Evolutionary conservation across 2,797 vertebrate genomes (phyloP).

Genomic region (Philypnodon macrostomus): DNA sequence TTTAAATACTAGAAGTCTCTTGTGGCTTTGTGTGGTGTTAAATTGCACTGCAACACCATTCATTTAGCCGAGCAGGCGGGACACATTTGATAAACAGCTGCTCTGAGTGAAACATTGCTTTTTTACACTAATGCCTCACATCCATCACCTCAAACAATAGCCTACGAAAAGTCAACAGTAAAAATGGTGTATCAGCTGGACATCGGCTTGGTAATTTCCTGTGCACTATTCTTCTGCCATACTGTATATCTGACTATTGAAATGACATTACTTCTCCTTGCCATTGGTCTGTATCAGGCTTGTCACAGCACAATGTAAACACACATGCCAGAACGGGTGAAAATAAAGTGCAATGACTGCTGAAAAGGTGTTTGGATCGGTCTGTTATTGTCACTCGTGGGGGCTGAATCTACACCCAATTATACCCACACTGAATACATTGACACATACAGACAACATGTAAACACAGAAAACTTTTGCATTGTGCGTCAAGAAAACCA

Average conservation of each 20-base stretch:
- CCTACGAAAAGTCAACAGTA: conserved; percentile 8
- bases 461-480: not conserved
- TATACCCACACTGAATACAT: conserved; percentile 12
- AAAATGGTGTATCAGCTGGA: conserved; percentile 14
- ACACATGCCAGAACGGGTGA: conserved; percentile 36
- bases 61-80: conserved; percentile 7
- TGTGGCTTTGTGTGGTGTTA: conserved; percentile 11
- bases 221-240: conserved; percentile 31
- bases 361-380: conserved; percentile 18
- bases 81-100: conserved; percentile 15
- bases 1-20: conserved; percentile 15
- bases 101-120: not conserved
- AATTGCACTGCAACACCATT: conserved; percentile 4
- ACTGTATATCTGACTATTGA: conserved; percentile 19
- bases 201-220: conserved; percentile 24
- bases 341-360: conserved; percentile 57
- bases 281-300: conserved; percentile 33
- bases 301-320: conserved; percentile 27
- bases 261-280: conserved; percentile 4
- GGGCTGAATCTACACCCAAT: conserved; percentile 15
- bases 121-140: conserved; percentile 10
- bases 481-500: not conserved
- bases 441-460: not conserved
- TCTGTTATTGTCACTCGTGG: conserved; percentile 33
- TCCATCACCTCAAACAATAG: not conserved